phyloP scores from a whole-genome alignment of 2,797 vertebrate species.

The Sciurus carolinensis region DNA sequence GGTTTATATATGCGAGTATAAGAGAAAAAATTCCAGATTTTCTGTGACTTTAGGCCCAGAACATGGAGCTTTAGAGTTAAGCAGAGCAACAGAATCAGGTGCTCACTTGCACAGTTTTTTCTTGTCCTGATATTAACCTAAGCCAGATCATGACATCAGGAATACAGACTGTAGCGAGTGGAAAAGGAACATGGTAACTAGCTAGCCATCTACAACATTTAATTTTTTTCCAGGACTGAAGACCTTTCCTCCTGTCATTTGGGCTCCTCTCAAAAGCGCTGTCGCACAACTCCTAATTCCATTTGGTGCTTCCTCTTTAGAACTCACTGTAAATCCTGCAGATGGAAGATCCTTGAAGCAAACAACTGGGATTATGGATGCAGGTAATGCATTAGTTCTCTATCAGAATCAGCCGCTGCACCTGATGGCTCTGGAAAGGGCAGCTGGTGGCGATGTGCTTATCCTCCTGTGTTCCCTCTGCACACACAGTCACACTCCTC shows the following conservation, averaged over 20 bases:
- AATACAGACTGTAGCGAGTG: slow-evolving; percentile 79
- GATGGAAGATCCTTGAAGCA: slow-evolving; percentile 88
- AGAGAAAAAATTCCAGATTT: slow-evolving; percentile 83
- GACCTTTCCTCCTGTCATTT: slow-evolving; percentile 86
- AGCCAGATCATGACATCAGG: slow-evolving; percentile 82
- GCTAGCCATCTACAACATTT: slow-evolving; percentile 52
- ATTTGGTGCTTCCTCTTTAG: slow-evolving; percentile 84
- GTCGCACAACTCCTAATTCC: slow-evolving; percentile 84
- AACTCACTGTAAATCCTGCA: slow-evolving; percentile 86
- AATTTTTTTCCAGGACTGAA: slow-evolving; percentile 81
- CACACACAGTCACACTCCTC: slow-evolving; percentile 98
- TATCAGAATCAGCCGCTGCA: slow-evolving; percentile 85
- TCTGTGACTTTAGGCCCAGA: slow-evolving; percentile 86
- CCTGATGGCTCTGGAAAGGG: slow-evolving; percentile 83
- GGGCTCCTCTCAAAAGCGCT: slow-evolving; percentile 85
- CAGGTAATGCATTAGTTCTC: slow-evolving; percentile 88
- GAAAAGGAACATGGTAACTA: slow-evolving; percentile 58
- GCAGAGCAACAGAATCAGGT: slow-evolving; percentile 84
- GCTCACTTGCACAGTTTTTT: slow-evolving; percentile 74
- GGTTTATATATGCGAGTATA: slow-evolving; percentile 84
- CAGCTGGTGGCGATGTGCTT: slow-evolving; percentile 74
- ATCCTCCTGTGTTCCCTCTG: slow-evolving; percentile 94
- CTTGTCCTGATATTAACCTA: slow-evolving; percentile 85
- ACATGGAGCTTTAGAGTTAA: slow-evolving; percentile 83
- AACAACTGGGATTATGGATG: slow-evolving; percentile 88